Base-by-base conservation (phyloP, 2,888 invertebrate species). In the Rambutsinella grinnellia region DNA sequence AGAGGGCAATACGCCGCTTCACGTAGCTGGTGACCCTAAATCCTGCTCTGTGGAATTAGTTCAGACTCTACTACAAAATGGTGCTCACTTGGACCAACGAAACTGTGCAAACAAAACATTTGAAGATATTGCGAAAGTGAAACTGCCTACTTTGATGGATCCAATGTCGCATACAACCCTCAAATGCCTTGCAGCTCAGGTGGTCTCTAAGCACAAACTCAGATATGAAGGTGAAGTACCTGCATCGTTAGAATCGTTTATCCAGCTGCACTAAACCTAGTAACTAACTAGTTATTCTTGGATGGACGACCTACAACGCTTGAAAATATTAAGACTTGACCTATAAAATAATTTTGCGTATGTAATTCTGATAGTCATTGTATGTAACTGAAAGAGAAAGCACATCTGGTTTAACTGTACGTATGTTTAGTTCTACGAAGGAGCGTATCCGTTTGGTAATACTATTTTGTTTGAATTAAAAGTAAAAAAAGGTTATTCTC, bases 1-100 rank as follows among this genome's bases (percentile, higher is more conserved):
- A 65, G 92, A 92, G 70, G 94, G 94, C 21, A 95, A 96, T 88
- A 95, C 95, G 21, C 93, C 96, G 13, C 97, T 97, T 86, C 89
- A 96, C 76, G 92, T 93, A 0, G 94, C 94, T 78, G 85, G 85
- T 53, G 90, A 92, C 87, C 91, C 92, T 72, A 87, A 88, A 81
- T 79, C 80, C 46, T 93, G 92, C 84, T 91, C 93, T 0, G 88
- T 91, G 2, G 90, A 90, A 53, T 90, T 96, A 51, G 91, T 94
- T 0, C 89, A 90, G 82, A 90, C 90, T 8, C 88, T 98, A 5
- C 89, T 97, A 0, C 88, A 91, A 3, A 90, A 91, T 85, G 97
- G 96, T 72, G 95, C 95, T 0, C 95, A 96, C 87, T 88, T 95
- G 78, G 95, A 95, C 88, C 90, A 92, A 56, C 91, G 93, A 84